phyloP scores from a whole-genome alignment of 2,113 vertebrate species.

The Nansenia antarctica region DNA sequence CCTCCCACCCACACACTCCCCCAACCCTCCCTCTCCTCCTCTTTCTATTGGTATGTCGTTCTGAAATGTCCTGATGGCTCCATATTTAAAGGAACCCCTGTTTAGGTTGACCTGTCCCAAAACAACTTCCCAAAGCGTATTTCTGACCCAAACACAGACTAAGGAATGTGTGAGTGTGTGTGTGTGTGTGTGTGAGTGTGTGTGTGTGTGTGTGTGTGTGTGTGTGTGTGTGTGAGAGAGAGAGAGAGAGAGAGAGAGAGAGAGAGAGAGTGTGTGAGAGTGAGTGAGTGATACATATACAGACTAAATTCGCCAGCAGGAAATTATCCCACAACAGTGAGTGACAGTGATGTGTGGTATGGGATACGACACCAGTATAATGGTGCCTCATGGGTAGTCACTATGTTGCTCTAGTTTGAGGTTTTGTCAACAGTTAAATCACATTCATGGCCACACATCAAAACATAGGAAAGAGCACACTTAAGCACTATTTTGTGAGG shows the following conservation, averaged over 20 bases:
- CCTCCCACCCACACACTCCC: not conserved
- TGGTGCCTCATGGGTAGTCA: too few relatives aligned
- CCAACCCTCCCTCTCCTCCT: not conserved
- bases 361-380: conserved; percentile 39
- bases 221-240: too few relatives aligned
- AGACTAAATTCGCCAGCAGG: conserved; percentile 50
- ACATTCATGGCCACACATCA: too few relatives aligned
- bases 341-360: conserved; percentile 41
- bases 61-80: conserved; percentile 11
- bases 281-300: conserved; percentile 49
- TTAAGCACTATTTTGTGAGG: too few relatives aligned
- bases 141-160: conserved; percentile 57
- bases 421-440: too few relatives aligned
- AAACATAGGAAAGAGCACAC: too few relatives aligned
- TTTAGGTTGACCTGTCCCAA: conserved; percentile 51
- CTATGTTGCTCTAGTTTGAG: too few relatives aligned
- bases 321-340: conserved; percentile 45
- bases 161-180: conserved; percentile 57
- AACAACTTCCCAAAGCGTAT: conserved; percentile 60
- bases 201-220: too few relatives aligned
- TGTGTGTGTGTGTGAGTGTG: too few relatives aligned
- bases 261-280: too few relatives aligned
- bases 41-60: not conserved
- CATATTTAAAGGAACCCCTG: conserved; percentile 31
- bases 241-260: too few relatives aligned